Conservation (phyloP, 2,113 vertebrate genomes). For the Eulacestoma nigropectus region DNA sequence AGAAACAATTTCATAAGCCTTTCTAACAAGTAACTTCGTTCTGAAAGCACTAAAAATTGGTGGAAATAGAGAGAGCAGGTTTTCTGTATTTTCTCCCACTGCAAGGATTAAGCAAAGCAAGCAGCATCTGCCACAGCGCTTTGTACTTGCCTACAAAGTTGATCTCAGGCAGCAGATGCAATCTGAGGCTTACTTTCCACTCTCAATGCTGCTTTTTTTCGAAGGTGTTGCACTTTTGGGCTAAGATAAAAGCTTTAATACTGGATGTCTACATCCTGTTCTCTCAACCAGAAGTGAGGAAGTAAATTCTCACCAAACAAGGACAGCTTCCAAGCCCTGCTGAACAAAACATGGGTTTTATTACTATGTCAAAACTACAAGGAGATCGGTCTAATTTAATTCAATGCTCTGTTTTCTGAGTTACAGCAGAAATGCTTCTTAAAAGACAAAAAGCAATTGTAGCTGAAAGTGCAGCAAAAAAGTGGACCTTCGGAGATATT, state of each 20-base stretch:
- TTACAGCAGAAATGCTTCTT: not conserved
- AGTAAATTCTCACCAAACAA: not conserved
- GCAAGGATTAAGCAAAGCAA: not conserved
- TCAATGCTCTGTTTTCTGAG: not conserved
- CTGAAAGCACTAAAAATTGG: not conserved
- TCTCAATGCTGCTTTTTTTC: not conserved
- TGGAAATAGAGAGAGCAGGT: not conserved
- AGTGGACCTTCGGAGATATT: rapidly evolving
- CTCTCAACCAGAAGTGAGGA: not conserved
- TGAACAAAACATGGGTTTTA: not conserved
- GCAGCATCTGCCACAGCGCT: not conserved
- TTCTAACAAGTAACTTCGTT: not conserved
- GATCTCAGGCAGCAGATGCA: not conserved
- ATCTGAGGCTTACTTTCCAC: not conserved
- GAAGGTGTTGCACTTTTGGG: not conserved
- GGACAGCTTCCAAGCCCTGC: not conserved
- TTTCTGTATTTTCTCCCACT: not conserved
- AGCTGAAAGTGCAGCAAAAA: not conserved
- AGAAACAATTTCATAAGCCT: not conserved
- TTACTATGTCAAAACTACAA: not conserved
- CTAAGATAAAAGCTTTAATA: not conserved
- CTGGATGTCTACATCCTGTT: not conserved
- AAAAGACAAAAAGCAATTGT: not conserved
- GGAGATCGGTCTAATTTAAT: not conserved
- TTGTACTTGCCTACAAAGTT: not conserved